Evolutionary conservation across 2,888 invertebrate species (phyloP), one percentile per base, ranked within the genome.

Genomic region (Aphodius sticticus): DNA sequence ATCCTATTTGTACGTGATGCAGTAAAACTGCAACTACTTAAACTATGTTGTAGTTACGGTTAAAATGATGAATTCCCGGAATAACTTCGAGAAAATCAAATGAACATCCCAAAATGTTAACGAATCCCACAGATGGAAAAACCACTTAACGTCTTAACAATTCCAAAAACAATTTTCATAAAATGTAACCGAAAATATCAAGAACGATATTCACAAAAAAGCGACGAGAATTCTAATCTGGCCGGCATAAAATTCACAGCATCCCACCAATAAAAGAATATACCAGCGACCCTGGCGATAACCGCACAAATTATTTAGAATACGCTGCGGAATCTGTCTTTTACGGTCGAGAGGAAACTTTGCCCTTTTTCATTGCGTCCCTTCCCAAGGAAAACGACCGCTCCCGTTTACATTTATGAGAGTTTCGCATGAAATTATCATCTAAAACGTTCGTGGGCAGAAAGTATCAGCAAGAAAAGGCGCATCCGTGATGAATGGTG

Each of bases 261-360:
- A 53, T 53, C 53, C 53, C 53, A 1, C 9, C 53, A 53, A 53
- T 53, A 53, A 53, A 53, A 26, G 26, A 53, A 53, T 53, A 53
- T 12, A 53, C 53, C 53, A 53, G 53, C 53, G 53, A 53, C 53
- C 53, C 53, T 53, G 53, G 53, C 4, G 53, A 53, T 53, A 53
- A 53, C 53, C 53, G 53, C 53, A 53, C 53, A 53, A 53, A 53
- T 53, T 53, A 53, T 53, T 53, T 53, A 53, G 53, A 53, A 53
- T 53, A 53, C 53, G 53, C 53, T 53, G 12, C 53, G 53, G 53
- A 53, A 53, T 53, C 53, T 53, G 53, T 5, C 53, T 53, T 5
- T 53, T 53, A 53, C 53, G 53, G 53, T 53, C 53, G 53, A 53
- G 53, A 53, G 3, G 53, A 53, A 53, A 53, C 53, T 53, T 5